Evolutionary conservation across 64 coral and sea anemone species (phyloP).

Genomic region (Pocillopora verrucosa): DNA sequence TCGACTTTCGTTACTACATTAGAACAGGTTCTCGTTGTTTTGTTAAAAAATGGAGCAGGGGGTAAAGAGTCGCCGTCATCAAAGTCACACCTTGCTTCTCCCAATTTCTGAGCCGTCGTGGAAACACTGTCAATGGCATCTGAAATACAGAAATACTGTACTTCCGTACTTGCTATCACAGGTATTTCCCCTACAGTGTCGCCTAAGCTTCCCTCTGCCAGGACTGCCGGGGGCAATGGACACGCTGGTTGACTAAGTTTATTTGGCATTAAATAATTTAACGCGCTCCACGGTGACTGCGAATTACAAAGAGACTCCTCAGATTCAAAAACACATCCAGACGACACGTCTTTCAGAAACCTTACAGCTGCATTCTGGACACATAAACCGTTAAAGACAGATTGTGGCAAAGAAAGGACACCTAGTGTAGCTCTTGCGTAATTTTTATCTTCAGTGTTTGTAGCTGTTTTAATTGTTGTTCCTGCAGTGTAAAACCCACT

Average conservation of each 20-base stretch:
- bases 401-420: slow-evolving; percentile 55
- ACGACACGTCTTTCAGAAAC: slow-evolving; percentile 64
- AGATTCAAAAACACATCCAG: slow-evolving; percentile 58
- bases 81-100: slow-evolving; percentile 55
- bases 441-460: slow-evolving; percentile 45
- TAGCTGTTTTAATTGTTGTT: slow-evolving; percentile 69
- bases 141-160: slow-evolving; percentile 63
- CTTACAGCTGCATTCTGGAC: slow-evolving; percentile 56
- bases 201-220: slow-evolving; percentile 53
- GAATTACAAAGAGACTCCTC: slow-evolving; percentile 56
- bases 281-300: slow-evolving; percentile 63
- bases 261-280: slow-evolving; percentile 69
- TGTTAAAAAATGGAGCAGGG: slow-evolving; percentile 60
- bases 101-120: background rate
- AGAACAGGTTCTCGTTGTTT: slow-evolving; percentile 48
- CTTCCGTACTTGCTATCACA: slow-evolving; percentile 51
- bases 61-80: slow-evolving; percentile 70
- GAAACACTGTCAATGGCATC: slow-evolving; percentile 24
- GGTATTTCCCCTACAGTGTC: slow-evolving; percentile 45
- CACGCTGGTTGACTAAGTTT: slow-evolving; percentile 42
- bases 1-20: slow-evolving; percentile 69
- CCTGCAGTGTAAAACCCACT: slow-evolving; percentile 61
- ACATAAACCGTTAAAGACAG: slow-evolving; percentile 70
- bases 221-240: slow-evolving; percentile 59
- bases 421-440: slow-evolving; percentile 62